These are phyloP conservation scores for Phrynocephalus vlangalii DNA, from an alignment of 2,797 vertebrate species.

Conservation along the genomic window DNA sequence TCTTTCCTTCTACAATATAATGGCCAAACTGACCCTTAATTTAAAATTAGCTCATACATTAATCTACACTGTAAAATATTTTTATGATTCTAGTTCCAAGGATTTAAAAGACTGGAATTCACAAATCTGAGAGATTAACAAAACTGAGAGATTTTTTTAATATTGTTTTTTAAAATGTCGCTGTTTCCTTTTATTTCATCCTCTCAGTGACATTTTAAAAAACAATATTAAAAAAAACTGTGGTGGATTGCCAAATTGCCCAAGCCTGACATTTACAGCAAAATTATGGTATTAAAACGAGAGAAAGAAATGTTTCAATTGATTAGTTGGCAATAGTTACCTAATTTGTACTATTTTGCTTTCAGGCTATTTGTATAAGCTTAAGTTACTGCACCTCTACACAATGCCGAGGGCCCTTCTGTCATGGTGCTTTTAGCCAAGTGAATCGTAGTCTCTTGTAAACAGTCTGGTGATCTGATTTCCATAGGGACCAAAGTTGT, in stretches of 20 bases:
- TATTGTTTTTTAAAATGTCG: no score
- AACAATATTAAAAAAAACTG: slow-evolving; percentile 67
- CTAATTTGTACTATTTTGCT: slow-evolving; percentile 82
- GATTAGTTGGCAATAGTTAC: slow-evolving; percentile 84
- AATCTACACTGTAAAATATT: slow-evolving; percentile 60
- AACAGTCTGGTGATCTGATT: slow-evolving; percentile 93
- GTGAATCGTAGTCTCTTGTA: slow-evolving; percentile 89
- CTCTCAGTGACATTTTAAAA: slow-evolving; percentile 66
- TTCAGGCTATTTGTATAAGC: slow-evolving; percentile 82
- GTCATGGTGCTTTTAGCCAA: slow-evolving; percentile 88
- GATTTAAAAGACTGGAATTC: slow-evolving; percentile 50
- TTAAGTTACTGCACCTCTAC: slow-evolving; percentile 85
- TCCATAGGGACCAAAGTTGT: slow-evolving; percentile 85
- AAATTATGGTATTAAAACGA: slow-evolving; percentile 69
- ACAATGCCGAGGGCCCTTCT: slow-evolving; percentile 75
- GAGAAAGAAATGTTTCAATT: slow-evolving; percentile 69
- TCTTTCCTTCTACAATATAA: background rate
- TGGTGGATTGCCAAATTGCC: slow-evolving; percentile 67
- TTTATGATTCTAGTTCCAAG: slow-evolving; percentile 52
- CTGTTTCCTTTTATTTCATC: no score
- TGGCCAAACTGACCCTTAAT: slow-evolving; percentile 58
- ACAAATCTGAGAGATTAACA: slow-evolving; percentile 54
- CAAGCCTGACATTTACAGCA: slow-evolving; percentile 60
- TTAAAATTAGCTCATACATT: slow-evolving; percentile 63
- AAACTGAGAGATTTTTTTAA: no score